Base-by-base conservation (phyloP, 2,113 vertebrate genomes). In the Sorex araneus region DNA sequence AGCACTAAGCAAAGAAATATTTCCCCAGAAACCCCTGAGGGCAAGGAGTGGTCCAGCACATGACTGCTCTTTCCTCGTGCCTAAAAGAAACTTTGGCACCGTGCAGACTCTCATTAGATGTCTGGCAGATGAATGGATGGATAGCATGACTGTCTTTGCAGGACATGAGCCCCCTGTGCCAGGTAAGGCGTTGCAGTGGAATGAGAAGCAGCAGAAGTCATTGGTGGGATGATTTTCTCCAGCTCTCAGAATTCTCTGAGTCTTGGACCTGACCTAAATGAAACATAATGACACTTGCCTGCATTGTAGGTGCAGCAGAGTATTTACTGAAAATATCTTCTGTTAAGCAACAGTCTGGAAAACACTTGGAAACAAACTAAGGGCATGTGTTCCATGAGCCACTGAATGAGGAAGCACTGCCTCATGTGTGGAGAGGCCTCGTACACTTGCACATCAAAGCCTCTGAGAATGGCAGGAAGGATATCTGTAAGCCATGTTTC, bases 341-440 rank as follows among this genome's bases (percentile, higher is more conserved):
- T 73, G 57, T 87, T 77, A 70, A 81, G 23, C 36, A 81, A 36
- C 32, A 60, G n/a, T 78, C 43, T 87, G 12, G 54, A 71, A 92
- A 75, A 70, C 16, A 89, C n/a, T n/a, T n/a, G n/a, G n/a, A n/a
- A n/a, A n/a, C n/a, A 69, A 90, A 25, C 9, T 84, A 27, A 28
- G 27, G 28, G 30, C 1, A 15, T 11, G 50, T 8, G 40, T 34
- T 87, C 69, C 60, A 30, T 18, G 28, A 81, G 23, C 64, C 16
- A 12, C 40, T 30, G 36, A 18, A 27, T 28, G 80, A 66, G 43
- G 69, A 84, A 92, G 80, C 34, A 32, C 12, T 12, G 25, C 9
- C 13, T 19, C 30, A 28, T 47, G 8, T 45, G 75, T 67, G 34
- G 86, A 66, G 77, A 90, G 21, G 8, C 19, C 2, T n/a, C 34